Base-by-base conservation (phyloP, 2,797 vertebrate species). In the Chanos chanos region DNA sequence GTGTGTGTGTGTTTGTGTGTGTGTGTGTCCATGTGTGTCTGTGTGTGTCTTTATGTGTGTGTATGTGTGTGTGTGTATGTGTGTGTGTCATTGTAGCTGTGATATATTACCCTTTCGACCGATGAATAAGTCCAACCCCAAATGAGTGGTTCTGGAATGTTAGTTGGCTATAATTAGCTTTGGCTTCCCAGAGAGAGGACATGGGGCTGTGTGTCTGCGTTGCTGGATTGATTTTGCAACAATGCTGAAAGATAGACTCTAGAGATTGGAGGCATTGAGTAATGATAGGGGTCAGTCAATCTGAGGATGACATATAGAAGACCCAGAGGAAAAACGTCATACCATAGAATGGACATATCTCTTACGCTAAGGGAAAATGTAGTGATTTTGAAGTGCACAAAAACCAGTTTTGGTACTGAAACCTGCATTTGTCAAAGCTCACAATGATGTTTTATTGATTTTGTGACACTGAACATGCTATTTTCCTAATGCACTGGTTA, bases 141-240 rank as follows among this genome's bases (percentile, higher is more conserved):
- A 48, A 34, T 65, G 51, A 60, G 51, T 15, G 27, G 50, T 5
- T n/a, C 19, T 30, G 5, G 22, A 48, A 57, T 64, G 61, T 64
- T 47, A 24, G 13, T 39, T 31, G 51, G 56, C 57, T 68, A 45
- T 71, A 64, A 71, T 74, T 56, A 61, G 50, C 49, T 25, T 25
- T 12, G 39, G 58, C 45, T 67, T 69, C 58, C 66, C 50, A 45
- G 60, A 69, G 56, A 48, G 45, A 62, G 62, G 55, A 68, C 63
- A 73, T 69, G 70, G 63, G 58, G 69, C 57, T 73, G 55, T 66
- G 34, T 50, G 41, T 45, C 30, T 58, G 55, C 47, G 56, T 45
- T 30, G 55, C 40, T 59, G 54, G 52, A 62, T 61, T 66, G 62
- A 69, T 69, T 45, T 53, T 31, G 36, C 12, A 27, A 48, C 3